Evolutionary conservation across 2,113 vertebrate genomes (phyloP).

Genomic region (Dryoscopus gambensis): DNA sequence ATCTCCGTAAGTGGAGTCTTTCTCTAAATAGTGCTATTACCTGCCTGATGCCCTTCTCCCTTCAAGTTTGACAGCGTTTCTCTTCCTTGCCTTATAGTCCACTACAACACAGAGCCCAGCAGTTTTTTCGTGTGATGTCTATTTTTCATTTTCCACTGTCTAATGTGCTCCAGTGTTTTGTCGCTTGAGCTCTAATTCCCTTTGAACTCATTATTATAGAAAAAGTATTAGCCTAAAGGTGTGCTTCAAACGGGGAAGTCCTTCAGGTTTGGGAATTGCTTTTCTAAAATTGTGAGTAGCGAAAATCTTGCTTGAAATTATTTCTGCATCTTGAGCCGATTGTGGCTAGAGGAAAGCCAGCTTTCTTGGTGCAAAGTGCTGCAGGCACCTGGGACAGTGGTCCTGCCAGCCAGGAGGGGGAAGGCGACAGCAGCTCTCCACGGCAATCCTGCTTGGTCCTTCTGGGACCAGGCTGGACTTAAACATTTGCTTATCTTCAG

Average conservation of each 20-base stretch:
- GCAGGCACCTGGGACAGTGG: rapidly evolving
- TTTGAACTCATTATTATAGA: neutral
- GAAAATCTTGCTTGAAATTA: neutral
- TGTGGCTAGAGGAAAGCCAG: neutral
- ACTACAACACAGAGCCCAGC: neutral
- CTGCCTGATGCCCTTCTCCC: neutral
- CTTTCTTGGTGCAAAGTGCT: rapidly evolving
- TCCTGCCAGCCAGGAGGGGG: neutral
- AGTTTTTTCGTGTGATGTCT: neutral
- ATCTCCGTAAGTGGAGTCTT: neutral
- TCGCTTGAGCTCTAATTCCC: neutral
- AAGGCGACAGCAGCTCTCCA: neutral
- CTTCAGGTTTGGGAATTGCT: neutral
- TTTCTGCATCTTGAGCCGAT: neutral
- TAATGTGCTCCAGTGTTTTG: neutral
- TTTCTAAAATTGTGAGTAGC: neutral
- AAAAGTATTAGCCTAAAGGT: neutral
- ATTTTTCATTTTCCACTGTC: neutral
- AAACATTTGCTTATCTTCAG: neutral
- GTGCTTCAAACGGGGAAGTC: neutral
- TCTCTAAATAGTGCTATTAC: neutral
- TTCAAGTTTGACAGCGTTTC: neutral
- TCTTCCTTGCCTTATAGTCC: neutral
- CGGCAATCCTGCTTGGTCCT: neutral
- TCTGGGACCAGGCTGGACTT: neutral